phyloP scores from a whole-genome alignment of 2,797 vertebrate genomes.

The Oreortyx pictus region DNA sequence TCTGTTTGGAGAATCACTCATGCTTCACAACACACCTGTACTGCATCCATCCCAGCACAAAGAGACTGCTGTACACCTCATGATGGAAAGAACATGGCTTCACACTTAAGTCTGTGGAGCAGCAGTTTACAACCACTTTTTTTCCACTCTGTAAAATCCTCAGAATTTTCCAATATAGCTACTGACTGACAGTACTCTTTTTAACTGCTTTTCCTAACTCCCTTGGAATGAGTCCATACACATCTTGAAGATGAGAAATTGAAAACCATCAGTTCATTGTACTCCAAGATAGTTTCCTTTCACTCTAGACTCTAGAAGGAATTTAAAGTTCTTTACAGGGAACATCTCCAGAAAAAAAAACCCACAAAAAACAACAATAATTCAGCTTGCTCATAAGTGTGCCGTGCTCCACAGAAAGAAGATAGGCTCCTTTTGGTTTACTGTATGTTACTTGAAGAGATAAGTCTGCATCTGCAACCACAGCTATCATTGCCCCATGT shows the following conservation, averaged over 20 bases:
- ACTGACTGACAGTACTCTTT: not conserved
- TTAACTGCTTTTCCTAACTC: not conserved
- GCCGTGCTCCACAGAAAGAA: not conserved
- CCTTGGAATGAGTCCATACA: not conserved
- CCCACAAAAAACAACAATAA: not conserved
- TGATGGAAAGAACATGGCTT: not conserved
- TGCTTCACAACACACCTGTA: not conserved
- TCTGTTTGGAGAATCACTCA: not conserved
- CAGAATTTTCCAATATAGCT: not conserved
- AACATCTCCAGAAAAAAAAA: not conserved
- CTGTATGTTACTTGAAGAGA: not conserved
- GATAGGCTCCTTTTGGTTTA: not conserved
- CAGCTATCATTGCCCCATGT: not conserved
- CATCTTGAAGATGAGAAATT: not conserved
- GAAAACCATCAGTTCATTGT: not conserved
- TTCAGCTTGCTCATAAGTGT: not conserved
- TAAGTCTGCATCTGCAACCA: not conserved
- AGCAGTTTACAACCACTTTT: not conserved
- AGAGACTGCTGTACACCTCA: not conserved
- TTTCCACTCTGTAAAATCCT: not conserved
- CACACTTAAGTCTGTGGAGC: not conserved
- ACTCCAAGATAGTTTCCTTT: not conserved
- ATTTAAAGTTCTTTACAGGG: not conserved
- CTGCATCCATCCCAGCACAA: not conserved
- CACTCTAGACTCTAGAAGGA: not conserved